phyloP scores from a whole-genome alignment of 2,888 invertebrate genomes.

The Harmothoe impar region DNA sequence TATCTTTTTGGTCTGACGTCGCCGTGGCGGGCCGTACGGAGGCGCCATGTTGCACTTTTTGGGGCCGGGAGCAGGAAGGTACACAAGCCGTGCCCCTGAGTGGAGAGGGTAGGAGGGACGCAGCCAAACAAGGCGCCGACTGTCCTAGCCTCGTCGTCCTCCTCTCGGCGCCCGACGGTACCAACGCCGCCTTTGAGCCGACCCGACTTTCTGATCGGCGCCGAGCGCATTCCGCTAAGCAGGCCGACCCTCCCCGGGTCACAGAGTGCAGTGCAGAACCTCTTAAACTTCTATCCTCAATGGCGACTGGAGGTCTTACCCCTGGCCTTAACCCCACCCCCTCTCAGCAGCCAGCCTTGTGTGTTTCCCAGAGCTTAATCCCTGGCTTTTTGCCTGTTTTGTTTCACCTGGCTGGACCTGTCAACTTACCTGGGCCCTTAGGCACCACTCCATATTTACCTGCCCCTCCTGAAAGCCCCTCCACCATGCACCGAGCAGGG shows the following conservation, averaged over 20 bases:
- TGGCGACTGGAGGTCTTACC: not conserved
- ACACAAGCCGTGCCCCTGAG: slow-evolving; percentile 20
- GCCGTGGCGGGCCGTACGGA: slow-evolving; percentile 1
- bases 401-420: slow-evolving; percentile 49
- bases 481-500: not conserved
- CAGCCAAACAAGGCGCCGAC: not conserved
- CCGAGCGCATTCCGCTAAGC: slow-evolving; percentile 13
- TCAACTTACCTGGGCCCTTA: slow-evolving; percentile 31
- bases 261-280: slow-evolving; percentile 16
- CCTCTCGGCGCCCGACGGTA: not conserved
- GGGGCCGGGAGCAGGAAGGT: not conserved
- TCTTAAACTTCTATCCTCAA: too few relatives aligned
- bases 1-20: slow-evolving; percentile 54
- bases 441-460: not conserved
- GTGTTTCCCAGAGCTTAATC: not conserved
- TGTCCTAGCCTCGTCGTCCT: not conserved
- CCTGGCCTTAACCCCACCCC: not conserved
- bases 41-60: slow-evolving; percentile 51
- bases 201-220: not conserved
- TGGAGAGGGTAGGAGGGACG: not conserved
- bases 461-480: not conserved
- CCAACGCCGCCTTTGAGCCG: slow-evolving; percentile 40
- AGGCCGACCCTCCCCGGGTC: slow-evolving; percentile 38
- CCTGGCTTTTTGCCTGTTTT: slow-evolving; percentile 19
- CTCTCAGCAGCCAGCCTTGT: not conserved